Evolutionary conservation across 2,113 vertebrate genomes (phyloP), one percentile per base, ranked within the genome.

Genomic region (Orientallactaga bullata): DNA sequence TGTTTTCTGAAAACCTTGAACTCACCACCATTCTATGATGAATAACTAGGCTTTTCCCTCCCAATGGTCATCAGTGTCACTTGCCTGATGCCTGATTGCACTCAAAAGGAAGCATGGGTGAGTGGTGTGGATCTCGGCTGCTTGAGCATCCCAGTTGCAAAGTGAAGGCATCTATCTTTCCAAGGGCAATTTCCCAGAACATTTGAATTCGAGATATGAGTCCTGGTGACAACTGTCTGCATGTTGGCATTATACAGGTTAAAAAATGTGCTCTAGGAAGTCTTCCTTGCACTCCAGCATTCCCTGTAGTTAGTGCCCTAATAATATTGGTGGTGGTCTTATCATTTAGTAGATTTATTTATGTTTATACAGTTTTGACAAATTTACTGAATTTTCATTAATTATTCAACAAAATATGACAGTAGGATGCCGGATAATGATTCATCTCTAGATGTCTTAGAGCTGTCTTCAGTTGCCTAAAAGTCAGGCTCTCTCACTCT

Each of bases 171-270:
- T 82, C 9, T 72, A 68, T 95, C 30, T 79, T 80, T 51, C 42
- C 78, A 90, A 90, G 74, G 51, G 47, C 77, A 91, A 91, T 90
- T 42, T 94, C 63, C 26, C 26, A 80, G 69, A 37, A 85, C 30
- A 72, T 60, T 76, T 88, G 85, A 91, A 85, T 88, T 88, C 83
- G 81, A 77, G 51, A 79, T 61, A 20, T 2, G n/a, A 93, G 24
- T 68, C 24, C 68, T 85, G 47, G 87, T 71, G 79, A 68, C 51
- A 95, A 79, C 61, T 91, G 69, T 78, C 68, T 89, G 55, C 32
- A 81, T 74, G 60, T 76, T 90, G 78, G 88, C 93, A 95, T 94
- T 83, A 94, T 82, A 85, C 87, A 95, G 77, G 60, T 58, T 82
- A 88, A 94, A 78, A 65, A 47, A 47, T 6, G 5, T 39, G 51